A percentile compares a stretch with the other conserved stretches of the same genome.
These are phyloP conservation scores for Lacerta viridis DNA, from an alignment of 2,797 vertebrate genomes.

Conservation along the genomic window DNA sequence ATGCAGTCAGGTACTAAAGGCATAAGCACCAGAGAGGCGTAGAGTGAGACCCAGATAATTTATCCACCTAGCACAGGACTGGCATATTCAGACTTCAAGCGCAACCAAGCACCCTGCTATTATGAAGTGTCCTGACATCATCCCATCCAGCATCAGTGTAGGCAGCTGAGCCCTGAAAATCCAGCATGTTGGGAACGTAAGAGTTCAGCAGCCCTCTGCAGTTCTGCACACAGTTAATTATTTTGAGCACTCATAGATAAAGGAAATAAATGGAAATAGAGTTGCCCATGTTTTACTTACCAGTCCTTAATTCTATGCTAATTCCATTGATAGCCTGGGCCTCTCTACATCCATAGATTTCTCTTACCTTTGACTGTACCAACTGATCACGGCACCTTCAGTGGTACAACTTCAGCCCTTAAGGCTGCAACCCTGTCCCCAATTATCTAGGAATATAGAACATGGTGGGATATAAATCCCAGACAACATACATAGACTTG, in stretches of 20 bases:
- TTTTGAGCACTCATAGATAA: slow-evolving; percentile 16
- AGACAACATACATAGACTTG: background rate
- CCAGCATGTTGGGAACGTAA: background rate
- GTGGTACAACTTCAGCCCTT: background rate
- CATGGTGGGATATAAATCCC: background rate
- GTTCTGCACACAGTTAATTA: background rate
- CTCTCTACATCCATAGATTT: slow-evolving; percentile 21
- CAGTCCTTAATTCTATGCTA: background rate
- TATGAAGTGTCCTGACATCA: background rate
- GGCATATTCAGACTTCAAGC: background rate
- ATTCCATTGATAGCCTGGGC: background rate
- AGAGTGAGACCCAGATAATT: background rate
- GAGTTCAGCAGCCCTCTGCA: background rate
- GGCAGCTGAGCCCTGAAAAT: background rate
- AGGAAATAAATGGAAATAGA: slow-evolving; percentile 24
- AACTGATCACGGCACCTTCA: background rate
- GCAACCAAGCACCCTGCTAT: background rate
- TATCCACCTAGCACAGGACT: background rate
- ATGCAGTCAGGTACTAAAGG: background rate
- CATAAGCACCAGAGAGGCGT: background rate
- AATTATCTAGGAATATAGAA: background rate
- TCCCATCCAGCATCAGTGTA: background rate
- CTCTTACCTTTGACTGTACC: slow-evolving; percentile 12
- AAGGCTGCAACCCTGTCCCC: background rate
- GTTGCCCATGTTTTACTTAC: background rate